These are phyloP conservation scores for Ormyrus thymus DNA, from an alignment of 2,888 invertebrate species.

Conservation along the genomic window DNA sequence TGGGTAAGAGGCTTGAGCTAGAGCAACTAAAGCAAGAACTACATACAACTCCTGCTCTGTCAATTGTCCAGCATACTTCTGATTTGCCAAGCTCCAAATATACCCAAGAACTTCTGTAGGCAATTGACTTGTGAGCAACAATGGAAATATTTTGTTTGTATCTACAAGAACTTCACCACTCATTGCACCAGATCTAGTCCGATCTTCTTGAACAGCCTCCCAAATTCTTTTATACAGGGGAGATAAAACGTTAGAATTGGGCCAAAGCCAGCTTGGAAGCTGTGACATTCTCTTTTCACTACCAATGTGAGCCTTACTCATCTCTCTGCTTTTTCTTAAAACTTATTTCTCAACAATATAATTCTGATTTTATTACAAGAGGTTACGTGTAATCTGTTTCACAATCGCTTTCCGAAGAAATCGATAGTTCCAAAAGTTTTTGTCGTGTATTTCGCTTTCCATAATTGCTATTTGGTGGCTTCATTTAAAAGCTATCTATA, in stretches of 20 bases:
- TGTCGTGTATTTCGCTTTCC: constrained; percentile 7
- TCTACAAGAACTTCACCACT: constrained; percentile 70
- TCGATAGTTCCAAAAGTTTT: constrained; percentile 40
- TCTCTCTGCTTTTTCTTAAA: constrained; percentile 32
- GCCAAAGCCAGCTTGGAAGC: constrained; percentile 74
- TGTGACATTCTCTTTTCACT: constrained; percentile 68
- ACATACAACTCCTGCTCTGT: constrained; percentile 76
- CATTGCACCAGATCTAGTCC: constrained; percentile 61
- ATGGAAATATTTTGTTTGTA: constrained; percentile 74
- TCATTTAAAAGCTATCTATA: not conserved
- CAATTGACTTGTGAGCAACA: constrained; percentile 75
- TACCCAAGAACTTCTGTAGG: constrained; percentile 75
- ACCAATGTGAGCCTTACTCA: constrained; percentile 65
- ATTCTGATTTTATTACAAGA: constrained; percentile 8
- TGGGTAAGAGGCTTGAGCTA: constrained; percentile 74
- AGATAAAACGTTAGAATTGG: constrained; percentile 72
- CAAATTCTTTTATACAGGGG: constrained; percentile 74
- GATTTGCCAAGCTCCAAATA: constrained; percentile 76
- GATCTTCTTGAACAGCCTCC: constrained; percentile 73
- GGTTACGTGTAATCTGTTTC: constrained; percentile 26
- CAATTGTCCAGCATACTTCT: constrained; percentile 74
- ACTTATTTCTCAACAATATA: not conserved
- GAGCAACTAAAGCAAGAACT: constrained; percentile 75
- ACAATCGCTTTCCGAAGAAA: constrained; percentile 36
- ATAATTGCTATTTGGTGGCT: constrained; percentile 22